Percentiles rank a stretch among this genome's conserved stretches.
phyloP scores from a whole-genome alignment of 2,888 invertebrate genomes.

The Cepaea hortensis region DNA sequence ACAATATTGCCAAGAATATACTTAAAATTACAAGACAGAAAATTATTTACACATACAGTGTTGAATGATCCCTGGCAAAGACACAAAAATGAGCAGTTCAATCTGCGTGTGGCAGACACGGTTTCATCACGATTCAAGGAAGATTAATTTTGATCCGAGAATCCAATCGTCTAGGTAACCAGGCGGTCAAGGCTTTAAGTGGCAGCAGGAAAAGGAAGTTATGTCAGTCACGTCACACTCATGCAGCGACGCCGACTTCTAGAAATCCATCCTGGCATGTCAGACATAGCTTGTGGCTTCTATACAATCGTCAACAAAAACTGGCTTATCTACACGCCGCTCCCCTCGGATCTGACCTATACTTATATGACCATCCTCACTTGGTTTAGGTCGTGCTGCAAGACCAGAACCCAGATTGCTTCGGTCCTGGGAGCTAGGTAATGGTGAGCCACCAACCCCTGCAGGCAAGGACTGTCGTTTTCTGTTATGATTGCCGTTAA shows the following conservation, averaged over 20 bases:
- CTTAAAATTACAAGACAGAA: too few relatives aligned
- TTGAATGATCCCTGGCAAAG: background rate
- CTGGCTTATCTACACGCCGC: slow-evolving; percentile 6
- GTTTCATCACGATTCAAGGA: too few relatives aligned
- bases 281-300: slow-evolving; percentile 45
- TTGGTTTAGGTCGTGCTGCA: background rate
- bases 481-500: background rate
- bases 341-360: slow-evolving; percentile 19
- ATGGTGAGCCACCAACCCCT: background rate
- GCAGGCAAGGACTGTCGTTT: slow-evolving; percentile 44
- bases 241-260: background rate
- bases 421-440: background rate
- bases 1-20: too few relatives aligned
- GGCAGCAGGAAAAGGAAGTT: too few relatives aligned
- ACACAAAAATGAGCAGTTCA: background rate
- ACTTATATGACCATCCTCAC: background rate
- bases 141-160: too few relatives aligned
- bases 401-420: background rate
- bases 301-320: slow-evolving; percentile 15
- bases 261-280: background rate
- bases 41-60: background rate
- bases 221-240: background rate
- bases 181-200: too few relatives aligned
- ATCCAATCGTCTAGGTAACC: too few relatives aligned
- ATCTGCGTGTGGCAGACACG: too few relatives aligned